Percentiles rank a stretch among this genome's conserved stretches.
phyloP scores from a whole-genome alignment of 2,888 invertebrate genomes.

The Mechanitis mazaeus region DNA sequence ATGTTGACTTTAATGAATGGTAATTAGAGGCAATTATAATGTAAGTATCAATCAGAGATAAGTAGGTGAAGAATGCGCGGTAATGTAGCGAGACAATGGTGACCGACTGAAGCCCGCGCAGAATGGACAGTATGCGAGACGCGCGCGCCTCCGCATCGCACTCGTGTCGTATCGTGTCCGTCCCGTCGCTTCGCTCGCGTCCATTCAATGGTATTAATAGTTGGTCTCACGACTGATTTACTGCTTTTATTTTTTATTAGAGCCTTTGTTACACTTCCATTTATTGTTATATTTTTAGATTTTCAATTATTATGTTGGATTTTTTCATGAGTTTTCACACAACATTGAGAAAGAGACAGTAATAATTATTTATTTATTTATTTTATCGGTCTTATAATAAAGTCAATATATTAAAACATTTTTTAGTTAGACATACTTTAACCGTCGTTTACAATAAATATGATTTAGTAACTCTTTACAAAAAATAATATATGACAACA shows the following conservation, averaged over 20 bases:
- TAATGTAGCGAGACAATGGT: conserved; percentile 13
- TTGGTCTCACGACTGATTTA: conserved; percentile 59
- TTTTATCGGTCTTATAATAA: too few species aligned
- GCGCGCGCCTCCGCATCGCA: conserved; percentile 2
- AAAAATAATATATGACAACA: too few species aligned
- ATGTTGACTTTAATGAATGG: conserved; percentile 20
- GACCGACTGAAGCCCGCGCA: conserved; percentile 8
- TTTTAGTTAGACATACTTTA: conserved; percentile 3
- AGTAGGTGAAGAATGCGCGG: conserved; percentile 11
- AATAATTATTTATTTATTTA: too few species aligned
- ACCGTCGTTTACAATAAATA: too few species aligned
- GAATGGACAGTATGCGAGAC: conserved; percentile 8
- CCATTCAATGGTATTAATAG: conserved; percentile 40
- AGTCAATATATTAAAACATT: conserved; percentile 6
- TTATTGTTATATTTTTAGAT: background rate
- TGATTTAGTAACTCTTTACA: too few species aligned
- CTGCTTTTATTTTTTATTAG: conserved; percentile 27
- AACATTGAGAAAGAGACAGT: too few species aligned
- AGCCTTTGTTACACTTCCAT: background rate
- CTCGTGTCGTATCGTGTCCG: conserved; percentile 1
- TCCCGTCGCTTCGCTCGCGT: conserved; percentile 19
- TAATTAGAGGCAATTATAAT: conserved; percentile 22
- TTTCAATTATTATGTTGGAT: too few species aligned
- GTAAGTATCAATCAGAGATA: conserved; percentile 21
- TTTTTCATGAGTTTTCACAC: too few species aligned